phyloP scores from a whole-genome alignment of 1,140 invertebrate genomes.

The Steinernema khuongi region DNA sequence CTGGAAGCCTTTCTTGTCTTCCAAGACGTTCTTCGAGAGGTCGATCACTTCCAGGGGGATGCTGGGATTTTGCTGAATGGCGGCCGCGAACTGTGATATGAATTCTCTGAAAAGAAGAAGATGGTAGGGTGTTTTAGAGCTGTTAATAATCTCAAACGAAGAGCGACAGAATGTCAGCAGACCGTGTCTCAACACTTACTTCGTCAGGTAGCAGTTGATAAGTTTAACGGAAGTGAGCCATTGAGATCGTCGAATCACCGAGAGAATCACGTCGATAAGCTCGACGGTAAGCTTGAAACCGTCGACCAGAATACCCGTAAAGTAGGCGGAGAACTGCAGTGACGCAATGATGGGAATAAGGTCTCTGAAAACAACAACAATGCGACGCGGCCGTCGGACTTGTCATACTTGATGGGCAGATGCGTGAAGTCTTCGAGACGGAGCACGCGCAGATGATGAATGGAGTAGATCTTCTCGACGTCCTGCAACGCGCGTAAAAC shows the following conservation, averaged over 20 bases:
- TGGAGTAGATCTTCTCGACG: conserved; percentile 57
- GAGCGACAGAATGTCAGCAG: no score
- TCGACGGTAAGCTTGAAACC: conserved; percentile 43
- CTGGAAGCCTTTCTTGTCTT: conserved; percentile 53
- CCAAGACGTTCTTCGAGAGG: conserved; percentile 45
- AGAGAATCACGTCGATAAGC: conserved; percentile 51
- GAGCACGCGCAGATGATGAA: conserved; percentile 46
- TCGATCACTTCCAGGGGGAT: conserved; percentile 45
- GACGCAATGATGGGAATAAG: conserved; percentile 50
- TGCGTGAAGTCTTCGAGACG: conserved; percentile 57
- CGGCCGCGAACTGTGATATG: conserved; percentile 42
- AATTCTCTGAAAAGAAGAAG: conserved; percentile 48
- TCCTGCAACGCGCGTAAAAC: conserved; percentile 37
- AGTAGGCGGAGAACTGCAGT: conserved; percentile 54
- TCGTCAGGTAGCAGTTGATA: conserved; percentile 48
- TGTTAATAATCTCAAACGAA: conserved; percentile 7
- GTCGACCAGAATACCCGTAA: conserved; percentile 50
- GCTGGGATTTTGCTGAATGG: conserved; percentile 39
- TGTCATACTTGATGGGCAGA: conserved; percentile 47
- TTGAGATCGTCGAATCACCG: conserved; percentile 49
- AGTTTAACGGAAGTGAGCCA: conserved; percentile 43
- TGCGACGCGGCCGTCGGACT: neutral
- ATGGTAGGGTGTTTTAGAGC: neutral
- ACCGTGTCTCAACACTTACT: no score
- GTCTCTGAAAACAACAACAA: conserved; percentile 44